phyloP scores from a whole-genome alignment of 2,888 invertebrate genomes.

The Agonopterix arenella region DNA sequence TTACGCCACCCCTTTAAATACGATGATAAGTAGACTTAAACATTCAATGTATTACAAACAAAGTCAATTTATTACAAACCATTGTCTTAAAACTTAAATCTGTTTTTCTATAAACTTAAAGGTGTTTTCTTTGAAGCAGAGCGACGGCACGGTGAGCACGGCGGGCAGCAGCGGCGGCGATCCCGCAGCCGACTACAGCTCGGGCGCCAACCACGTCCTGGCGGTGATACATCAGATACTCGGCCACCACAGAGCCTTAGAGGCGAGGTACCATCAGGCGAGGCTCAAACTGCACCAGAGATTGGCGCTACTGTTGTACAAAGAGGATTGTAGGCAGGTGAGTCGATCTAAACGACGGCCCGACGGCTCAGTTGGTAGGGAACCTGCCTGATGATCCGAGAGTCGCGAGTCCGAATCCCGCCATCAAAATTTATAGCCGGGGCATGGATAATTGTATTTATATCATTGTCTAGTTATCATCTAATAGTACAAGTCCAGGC shows the following conservation, averaged over 20 bases:
- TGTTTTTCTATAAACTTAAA: neutral
- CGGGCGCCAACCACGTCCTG: slow-evolving; percentile 96
- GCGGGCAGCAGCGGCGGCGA: slow-evolving; percentile 83
- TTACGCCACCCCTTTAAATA: too few relatives aligned
- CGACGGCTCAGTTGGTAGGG: too few relatives aligned
- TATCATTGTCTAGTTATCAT: too few relatives aligned
- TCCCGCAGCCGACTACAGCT: slow-evolving; percentile 97
- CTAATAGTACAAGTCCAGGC: too few relatives aligned
- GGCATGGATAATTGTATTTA: too few relatives aligned
- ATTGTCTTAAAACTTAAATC: neutral
- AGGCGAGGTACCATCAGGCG: slow-evolving; percentile 96
- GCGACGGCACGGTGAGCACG: slow-evolving; percentile 54
- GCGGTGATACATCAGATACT: slow-evolving; percentile 98
- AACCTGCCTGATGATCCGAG: too few relatives aligned
- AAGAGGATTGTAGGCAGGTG: slow-evolving; percentile 98
- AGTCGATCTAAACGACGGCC: too few relatives aligned
- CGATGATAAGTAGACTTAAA: too few relatives aligned
- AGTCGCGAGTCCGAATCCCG: too few relatives aligned
- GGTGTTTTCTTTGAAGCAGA: slow-evolving; percentile 25
- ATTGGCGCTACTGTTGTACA: slow-evolving; percentile 93
- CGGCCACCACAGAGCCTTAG: slow-evolving; percentile 94
- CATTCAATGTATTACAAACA: too few relatives aligned
- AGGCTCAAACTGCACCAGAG: slow-evolving; percentile 97
- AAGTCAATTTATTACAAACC: too few relatives aligned
- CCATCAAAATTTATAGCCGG: too few relatives aligned